Conservation (phyloP, 2,113 vertebrate species). For the Cheirogaleus medius region DNA sequence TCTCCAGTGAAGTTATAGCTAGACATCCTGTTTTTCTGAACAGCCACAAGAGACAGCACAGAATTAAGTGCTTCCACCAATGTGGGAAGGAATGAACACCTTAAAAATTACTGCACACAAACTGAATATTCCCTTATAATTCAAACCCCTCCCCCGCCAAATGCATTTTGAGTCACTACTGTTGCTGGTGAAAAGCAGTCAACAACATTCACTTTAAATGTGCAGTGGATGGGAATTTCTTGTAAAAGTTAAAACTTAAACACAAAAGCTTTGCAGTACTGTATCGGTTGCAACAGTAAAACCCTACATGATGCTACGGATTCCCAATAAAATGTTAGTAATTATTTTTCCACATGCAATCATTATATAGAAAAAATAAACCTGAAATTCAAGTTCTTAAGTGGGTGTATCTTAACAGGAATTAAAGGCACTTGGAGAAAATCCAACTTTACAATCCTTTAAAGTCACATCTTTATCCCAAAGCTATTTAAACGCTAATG, state of each 20-base stretch:
- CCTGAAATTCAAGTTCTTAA: constrained; percentile 66
- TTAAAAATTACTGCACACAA: not conserved
- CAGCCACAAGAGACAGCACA: constrained; percentile 14
- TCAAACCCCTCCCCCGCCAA: not conserved
- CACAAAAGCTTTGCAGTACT: constrained; percentile 1
- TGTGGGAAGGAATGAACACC: not conserved
- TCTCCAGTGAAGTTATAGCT: not conserved
- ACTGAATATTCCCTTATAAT: not conserved
- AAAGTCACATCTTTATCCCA: constrained; percentile 66
- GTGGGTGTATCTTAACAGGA: constrained; percentile 50
- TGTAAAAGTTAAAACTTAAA: constrained; percentile 8
- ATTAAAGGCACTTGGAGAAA: constrained; percentile 62
- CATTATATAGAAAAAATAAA: not conserved
- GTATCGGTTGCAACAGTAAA: not conserved
- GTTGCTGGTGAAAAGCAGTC: not conserved
- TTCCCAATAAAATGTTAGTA: constrained; percentile 51
- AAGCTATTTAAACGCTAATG: constrained; percentile 17
- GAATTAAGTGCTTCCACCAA: constrained; percentile 20
- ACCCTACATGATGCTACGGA: not conserved
- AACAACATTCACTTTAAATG: not conserved
- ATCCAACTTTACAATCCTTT: constrained; percentile 56
- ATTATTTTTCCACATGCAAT: constrained; percentile 63
- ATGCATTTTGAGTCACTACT: not conserved
- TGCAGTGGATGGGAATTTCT: not conserved
- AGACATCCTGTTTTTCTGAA: constrained; percentile 21